phyloP scores from a whole-genome alignment of 2,888 invertebrate genomes.

The Platycheirus rosarum region DNA sequence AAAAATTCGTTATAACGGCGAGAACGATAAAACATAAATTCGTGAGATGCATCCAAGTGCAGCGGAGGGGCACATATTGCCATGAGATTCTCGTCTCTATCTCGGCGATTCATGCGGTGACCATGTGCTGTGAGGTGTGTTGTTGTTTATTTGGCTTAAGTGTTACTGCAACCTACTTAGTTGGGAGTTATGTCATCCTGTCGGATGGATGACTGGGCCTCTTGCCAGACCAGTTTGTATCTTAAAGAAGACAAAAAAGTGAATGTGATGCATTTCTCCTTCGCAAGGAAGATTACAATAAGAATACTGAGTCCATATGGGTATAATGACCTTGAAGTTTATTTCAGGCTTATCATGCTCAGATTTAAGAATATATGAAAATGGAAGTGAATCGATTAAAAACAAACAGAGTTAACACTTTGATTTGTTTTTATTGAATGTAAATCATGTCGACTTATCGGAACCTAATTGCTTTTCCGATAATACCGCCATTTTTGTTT shows the following conservation, averaged over 20 bases:
- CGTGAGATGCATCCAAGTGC: constrained; percentile 38
- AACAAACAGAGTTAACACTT: no score
- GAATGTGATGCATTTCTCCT: constrained; percentile 56
- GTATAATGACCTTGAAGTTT: constrained; percentile 11
- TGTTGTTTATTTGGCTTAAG: constrained; percentile 36
- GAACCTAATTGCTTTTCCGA: not conserved
- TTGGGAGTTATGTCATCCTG: constrained; percentile 63
- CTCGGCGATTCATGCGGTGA: not conserved
- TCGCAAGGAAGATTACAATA: constrained; percentile 29
- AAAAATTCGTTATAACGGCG: constrained; percentile 25
- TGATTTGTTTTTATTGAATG: not conserved
- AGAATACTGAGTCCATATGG: not conserved
- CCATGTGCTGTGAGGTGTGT: constrained; percentile 10
- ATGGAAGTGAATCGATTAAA: not conserved
- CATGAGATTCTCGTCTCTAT: not conserved
- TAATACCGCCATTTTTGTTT: not conserved
- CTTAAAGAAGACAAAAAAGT: constrained; percentile 41
- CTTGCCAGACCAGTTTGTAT: constrained; percentile 49
- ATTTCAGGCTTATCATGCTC: not conserved
- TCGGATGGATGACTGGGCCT: constrained; percentile 51
- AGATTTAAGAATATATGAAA: constrained; percentile 8
- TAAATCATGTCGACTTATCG: not conserved
- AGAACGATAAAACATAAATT: constrained; percentile 36
- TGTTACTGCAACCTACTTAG: constrained; percentile 61
- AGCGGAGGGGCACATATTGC: not conserved